Evolutionary conservation across 2,888 invertebrate genomes (phyloP), one percentile per base, ranked within the genome.

Genomic region (Beris morrisii): DNA sequence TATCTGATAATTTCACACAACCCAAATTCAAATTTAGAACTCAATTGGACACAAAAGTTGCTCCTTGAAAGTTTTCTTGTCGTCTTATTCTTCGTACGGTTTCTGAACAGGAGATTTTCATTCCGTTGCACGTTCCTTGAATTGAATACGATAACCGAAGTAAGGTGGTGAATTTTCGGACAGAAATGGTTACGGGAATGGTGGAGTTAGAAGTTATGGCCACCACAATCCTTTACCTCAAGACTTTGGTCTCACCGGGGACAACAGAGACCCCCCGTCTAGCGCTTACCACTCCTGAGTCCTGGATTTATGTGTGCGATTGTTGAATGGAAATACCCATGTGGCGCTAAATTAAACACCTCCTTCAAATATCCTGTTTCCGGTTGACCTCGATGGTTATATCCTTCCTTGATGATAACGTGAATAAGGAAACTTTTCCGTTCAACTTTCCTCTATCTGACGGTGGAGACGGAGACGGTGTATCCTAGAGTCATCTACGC

Each of bases 21-120:
- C 66, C 53, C 58, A 68, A 68, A 68, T 68, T 68, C 66, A 68
- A 68, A 68, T 68, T 68, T 66, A 68, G 66, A 66, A 68, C 68
- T 68, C 68, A 68, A 68, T 68, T 68, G 66, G 64, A 56, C 46
- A 48, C 46, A 64, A 56, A 64, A 68, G 65, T 68, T 68, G 43
- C 50, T 65, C 65, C 57, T 65, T 48, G 65, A 46, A 68, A 68
- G 54, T 59, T 68, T 50, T 59, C 57, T 15, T 5, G 32, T 53
- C 38, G 38, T 57, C 38, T 38, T 38, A 9, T 38, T 38, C 38
- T 38, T 38, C 38, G 5, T 38, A 9, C 13, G 44, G 45, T 43
- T 56, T 56, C 28, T 46, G 56, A 65, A 50, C 12, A 55, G 46
- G 13, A 55, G 65, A 56, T 46, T 22, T 48, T 28, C 54, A 48